Evolutionary conservation across 1,140 invertebrate species (phyloP).

Genomic region (Drosophila yakuba): DNA sequence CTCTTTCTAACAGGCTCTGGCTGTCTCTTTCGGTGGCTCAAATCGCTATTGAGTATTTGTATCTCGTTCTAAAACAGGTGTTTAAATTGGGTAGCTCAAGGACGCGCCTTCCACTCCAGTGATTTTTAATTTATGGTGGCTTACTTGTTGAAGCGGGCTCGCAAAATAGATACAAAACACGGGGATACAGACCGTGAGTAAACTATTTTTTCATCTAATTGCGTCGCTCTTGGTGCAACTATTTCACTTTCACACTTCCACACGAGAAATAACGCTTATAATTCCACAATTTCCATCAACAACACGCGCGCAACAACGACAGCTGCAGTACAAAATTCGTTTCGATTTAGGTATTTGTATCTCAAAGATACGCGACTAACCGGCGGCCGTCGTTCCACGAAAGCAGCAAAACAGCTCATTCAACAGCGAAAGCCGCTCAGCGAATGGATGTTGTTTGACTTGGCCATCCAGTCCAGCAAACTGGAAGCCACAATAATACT

Average conservation of each 20-base stretch:
- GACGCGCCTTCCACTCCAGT: constrained; percentile 67
- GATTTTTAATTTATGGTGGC: constrained; percentile 18
- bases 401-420: constrained; percentile 49
- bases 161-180: constrained; percentile 22
- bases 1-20: neutral
- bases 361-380: constrained; percentile 31
- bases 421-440: constrained; percentile 78
- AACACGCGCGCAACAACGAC: constrained; percentile 52
- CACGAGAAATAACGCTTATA: constrained; percentile 41
- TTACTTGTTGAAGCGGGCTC: constrained; percentile 57
- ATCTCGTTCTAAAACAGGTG: constrained; percentile 61
- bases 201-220: constrained; percentile 67
- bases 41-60: neutral
- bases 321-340: constrained; percentile 65
- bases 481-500: constrained; percentile 49
- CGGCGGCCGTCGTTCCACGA: constrained; percentile 35
- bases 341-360: constrained; percentile 40
- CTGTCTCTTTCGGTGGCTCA: neutral
- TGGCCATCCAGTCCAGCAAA: constrained; percentile 35
- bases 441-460: constrained; percentile 57
- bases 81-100: constrained; percentile 64
- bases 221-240: constrained; percentile 57
- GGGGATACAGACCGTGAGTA: constrained; percentile 11
- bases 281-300: constrained; percentile 47
- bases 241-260: constrained; percentile 77